Percentiles rank a stretch among this genome's conserved stretches.
These are phyloP conservation scores for Drosophila nebulosa DNA, from an alignment of 1,140 invertebrate species.

Conservation along the genomic window DNA sequence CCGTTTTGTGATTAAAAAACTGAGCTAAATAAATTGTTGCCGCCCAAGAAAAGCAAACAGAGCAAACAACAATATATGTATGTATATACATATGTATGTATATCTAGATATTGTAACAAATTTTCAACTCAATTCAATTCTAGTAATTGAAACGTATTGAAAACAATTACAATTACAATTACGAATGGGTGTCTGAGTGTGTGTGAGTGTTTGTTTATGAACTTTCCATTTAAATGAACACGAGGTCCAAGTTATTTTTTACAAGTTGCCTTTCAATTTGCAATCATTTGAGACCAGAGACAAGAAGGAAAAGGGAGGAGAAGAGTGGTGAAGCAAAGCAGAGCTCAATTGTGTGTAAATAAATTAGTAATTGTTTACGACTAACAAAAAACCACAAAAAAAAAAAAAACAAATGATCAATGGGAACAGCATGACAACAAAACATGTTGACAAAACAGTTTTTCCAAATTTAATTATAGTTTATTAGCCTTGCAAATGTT, in stretches of 20 bases:
- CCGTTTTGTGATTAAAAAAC: slow-evolving; percentile 35
- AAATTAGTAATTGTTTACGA: slow-evolving; percentile 23
- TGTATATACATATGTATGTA: neutral
- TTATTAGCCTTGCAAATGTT: neutral
- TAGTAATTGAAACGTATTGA: slow-evolving; percentile 52
- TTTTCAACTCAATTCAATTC: slow-evolving; percentile 49
- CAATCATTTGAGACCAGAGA: slow-evolving; percentile 30
- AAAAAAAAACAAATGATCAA: slow-evolving; percentile 1
- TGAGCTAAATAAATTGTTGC: slow-evolving; percentile 10
- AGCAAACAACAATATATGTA: neutral
- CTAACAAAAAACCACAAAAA: neutral
- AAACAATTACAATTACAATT: slow-evolving; percentile 38
- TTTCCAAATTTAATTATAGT: neutral
- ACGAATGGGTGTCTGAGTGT: neutral
- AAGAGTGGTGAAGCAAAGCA: no score
- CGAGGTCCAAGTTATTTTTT: slow-evolving; percentile 26
- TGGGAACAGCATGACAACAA: no score
- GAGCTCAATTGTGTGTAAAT: slow-evolving; percentile 46
- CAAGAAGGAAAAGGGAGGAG: no score
- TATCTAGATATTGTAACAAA: slow-evolving; percentile 26
- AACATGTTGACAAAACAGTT: neutral
- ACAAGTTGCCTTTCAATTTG: slow-evolving; percentile 3
- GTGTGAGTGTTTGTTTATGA: neutral
- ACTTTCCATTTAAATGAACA: slow-evolving; percentile 22
- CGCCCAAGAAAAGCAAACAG: neutral